Evolutionary conservation across 2,797 vertebrate genomes (phyloP), one percentile per base, ranked within the genome.

Genomic region (Pempheris klunzingeri): DNA sequence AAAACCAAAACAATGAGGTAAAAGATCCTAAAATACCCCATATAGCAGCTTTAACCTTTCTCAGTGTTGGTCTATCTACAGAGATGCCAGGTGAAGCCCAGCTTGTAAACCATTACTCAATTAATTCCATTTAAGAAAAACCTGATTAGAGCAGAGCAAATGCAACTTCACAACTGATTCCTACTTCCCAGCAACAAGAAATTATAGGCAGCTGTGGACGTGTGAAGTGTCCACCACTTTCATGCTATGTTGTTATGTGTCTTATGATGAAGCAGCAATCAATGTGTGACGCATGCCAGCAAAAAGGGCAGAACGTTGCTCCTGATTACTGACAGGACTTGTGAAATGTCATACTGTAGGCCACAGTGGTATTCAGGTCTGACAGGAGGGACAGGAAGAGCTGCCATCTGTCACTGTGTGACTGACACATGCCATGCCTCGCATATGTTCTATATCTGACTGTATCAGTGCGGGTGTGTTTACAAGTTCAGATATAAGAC

Each of bases 371-470:
- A 90, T 93, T 81, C 63, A 24, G 78, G 77, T 77, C 71, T 65
- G 68, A 81, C 59, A 58, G 68, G 76, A 60, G 71, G 78, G 74
- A 55, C 47, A 46, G 71, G 82, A 64, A 41, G 76, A 24, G 12
- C 49, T 58, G 53, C 77, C 71, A 66, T 86, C 63, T 84, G 83
- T 75, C 73, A 20, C 32, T 30, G 67, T 64, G 73, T 78, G 82
- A 90, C 78, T 86, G 86, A 87, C 87, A 85, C 78, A 77, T 90
- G 87, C 85, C 86, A 83, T 87, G 62, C 86, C 63, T 60, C 34
- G 55, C 85, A 83, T 84, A 71, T 52, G 71, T 86, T 79, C 86
- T 71, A 71, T 83, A 83, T 86, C 75, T 49, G 82, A 83, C 58
- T 59, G 70, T 60, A 74, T 77, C 69, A 22, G 30, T 9, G 36